Conservation (phyloP, 2,797 vertebrate genomes). For the Rhinophrynus dorsalis region DNA sequence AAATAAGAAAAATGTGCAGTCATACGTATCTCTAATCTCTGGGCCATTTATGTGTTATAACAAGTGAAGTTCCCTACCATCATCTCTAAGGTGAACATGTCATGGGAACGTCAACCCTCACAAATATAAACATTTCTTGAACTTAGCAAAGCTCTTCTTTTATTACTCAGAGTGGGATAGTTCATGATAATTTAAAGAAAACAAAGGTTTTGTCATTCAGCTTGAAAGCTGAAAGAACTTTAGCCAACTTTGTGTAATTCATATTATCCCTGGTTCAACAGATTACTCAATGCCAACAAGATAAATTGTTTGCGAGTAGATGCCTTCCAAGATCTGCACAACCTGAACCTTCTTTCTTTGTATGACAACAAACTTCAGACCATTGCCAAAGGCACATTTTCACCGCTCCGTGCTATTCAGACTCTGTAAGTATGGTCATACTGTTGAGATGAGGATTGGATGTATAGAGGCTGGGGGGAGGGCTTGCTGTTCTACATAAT, state of each 20-base stretch:
- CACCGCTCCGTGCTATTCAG: conserved; percentile 89
- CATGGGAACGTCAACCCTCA: neutral
- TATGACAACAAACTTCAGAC: conserved; percentile 98
- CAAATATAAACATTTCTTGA: neutral
- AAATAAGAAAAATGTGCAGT: too few species aligned
- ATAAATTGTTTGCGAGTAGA: conserved; percentile 94
- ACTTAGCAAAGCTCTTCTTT: neutral
- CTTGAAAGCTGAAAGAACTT: conserved; percentile 42
- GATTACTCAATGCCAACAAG: conserved; percentile 96
- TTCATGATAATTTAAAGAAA: neutral
- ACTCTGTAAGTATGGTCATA: conserved; percentile 82
- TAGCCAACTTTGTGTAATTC: conserved; percentile 45
- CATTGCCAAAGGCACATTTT: conserved; percentile 95
- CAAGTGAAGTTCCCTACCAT: conserved; percentile 11
- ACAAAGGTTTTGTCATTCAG: conserved; percentile 19
- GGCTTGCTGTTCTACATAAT: conserved; percentile 26
- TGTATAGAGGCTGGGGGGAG: conserved; percentile 13
- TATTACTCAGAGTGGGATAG: neutral
- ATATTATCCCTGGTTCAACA: conserved; percentile 67
- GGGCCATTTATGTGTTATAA: neutral
- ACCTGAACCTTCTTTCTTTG: conserved; percentile 93
- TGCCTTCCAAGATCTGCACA: conserved; percentile 96
- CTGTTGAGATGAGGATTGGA: conserved; percentile 2
- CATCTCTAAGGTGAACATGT: neutral
- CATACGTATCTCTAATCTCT: too few species aligned